Base-by-base conservation (phyloP, 2,888 invertebrate species). In the Caenorhabditis wallacei region DNA sequence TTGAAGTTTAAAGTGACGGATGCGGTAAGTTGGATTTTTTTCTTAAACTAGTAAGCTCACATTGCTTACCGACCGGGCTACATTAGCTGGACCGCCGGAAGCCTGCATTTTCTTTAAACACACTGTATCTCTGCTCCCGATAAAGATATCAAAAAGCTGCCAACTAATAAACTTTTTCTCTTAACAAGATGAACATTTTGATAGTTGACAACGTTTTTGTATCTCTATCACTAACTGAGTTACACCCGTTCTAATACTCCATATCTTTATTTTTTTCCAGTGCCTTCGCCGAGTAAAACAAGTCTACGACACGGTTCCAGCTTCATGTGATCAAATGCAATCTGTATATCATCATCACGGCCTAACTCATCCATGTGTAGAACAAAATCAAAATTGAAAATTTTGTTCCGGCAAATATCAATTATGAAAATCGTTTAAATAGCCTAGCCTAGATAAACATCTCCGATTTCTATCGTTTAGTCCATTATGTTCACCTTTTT, bases 241-340 rank as follows among this genome's bases (percentile, higher is more conserved):
- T 43, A 43, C 11, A 43, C 8, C 43, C 11, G 2, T 30, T 30
- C 8, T 30, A 30, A n/a, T n/a, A n/a, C n/a, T n/a, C n/a, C n/a
- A n/a, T n/a, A n/a, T n/a, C n/a, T 43, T 5, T 48, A 48, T 4
- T 18, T 48, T 18, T 11, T 72, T 74, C 30, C 74, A 74, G 74
- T 74, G 74, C 20, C 54, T 74, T 7, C 20, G 16, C 8, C 46
- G 75, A 26, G 75, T 75, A 13, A 66, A 75, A 40, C 37, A 56
- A 35, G 59, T 75, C 22, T 75, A 75, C 40, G 75, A 75, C n/a
- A 66, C 68, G 0, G 59, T 75, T 3, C 11, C 18, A 16, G 48
- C 48, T 26, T 18, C 56, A 1, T 75, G 75, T 51, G 51, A 22
- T 3, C 20, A 26, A 51, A 75, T 66, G 57, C 66, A 75, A 20